phyloP scores from a whole-genome alignment of 2,797 vertebrate genomes.

The Premnoplex brunnescens region DNA sequence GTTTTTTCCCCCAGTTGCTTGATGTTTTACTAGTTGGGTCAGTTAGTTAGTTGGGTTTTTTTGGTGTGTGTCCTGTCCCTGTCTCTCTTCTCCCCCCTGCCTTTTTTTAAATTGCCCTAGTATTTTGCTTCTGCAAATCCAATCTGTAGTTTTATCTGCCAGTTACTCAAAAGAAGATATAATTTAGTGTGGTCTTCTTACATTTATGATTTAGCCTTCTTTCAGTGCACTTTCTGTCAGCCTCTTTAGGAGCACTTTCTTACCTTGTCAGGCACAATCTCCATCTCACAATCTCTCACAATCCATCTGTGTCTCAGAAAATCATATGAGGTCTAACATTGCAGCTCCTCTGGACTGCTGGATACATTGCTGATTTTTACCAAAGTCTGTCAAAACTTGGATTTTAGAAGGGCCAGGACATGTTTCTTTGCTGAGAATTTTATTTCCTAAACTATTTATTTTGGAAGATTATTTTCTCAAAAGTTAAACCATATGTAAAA shows the following conservation, averaged over 20 bases:
- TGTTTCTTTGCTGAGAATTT: not conserved
- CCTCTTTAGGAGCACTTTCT: not conserved
- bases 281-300: no score
- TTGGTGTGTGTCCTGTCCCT: not conserved
- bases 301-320: not conserved
- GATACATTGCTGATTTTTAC: not conserved
- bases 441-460: not conserved
- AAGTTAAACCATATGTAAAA: not conserved
- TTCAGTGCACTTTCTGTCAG: not conserved
- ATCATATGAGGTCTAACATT: not conserved
- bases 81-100: accelerated
- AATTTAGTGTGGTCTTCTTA: not conserved
- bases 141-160: not conserved
- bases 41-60: not conserved
- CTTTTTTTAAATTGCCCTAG: not conserved
- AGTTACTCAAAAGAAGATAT: not conserved
- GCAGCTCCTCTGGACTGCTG: not conserved
- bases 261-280: not conserved
- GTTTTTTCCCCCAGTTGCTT: not conserved
- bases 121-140: not conserved
- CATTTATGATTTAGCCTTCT: not conserved
- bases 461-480: not conserved
- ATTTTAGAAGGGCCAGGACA: not conserved
- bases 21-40: not conserved
- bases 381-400: not conserved